phyloP scores from a whole-genome alignment of 2,888 invertebrate genomes.

The Lasius fuliginosus region DNA sequence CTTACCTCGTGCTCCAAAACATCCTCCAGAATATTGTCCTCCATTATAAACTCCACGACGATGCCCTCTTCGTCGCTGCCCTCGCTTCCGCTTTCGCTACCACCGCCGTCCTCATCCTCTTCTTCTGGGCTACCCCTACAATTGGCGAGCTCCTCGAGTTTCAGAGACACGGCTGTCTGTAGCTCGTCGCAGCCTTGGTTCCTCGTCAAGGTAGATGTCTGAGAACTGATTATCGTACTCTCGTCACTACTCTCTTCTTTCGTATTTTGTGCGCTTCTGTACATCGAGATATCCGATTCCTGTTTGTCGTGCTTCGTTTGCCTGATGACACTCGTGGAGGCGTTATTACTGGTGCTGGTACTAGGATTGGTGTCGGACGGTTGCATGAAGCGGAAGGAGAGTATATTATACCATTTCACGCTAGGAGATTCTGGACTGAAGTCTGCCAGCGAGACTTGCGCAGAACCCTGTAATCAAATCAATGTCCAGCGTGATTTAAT shows the following conservation, averaged over 20 bases:
- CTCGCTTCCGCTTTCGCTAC: conserved; percentile 82
- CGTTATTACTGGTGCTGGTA: conserved; percentile 75
- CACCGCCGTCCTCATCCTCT: conserved; percentile 85
- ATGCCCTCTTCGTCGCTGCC: conserved; percentile 85
- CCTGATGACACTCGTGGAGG: conserved; percentile 68
- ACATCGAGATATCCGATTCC: conserved; percentile 87
- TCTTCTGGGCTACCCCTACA: conserved; percentile 86
- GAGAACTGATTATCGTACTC: conserved; percentile 98
- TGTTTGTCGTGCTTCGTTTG: conserved; percentile 86
- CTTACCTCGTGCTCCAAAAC: conserved; percentile 84
- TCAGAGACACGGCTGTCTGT: conserved; percentile 87
- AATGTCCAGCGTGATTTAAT: background rate
- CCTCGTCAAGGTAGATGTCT: conserved; percentile 97
- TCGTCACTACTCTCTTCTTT: conserved; percentile 98
- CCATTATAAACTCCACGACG: conserved; percentile 85
- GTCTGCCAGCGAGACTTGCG: conserved; percentile 98
- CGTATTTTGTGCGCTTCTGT: conserved; percentile 85
- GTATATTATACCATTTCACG: conserved; percentile 97
- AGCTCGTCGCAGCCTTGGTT: conserved; percentile 89
- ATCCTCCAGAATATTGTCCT: conserved; percentile 84
- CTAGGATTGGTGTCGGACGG: conserved; percentile 84
- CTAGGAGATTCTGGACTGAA: conserved; percentile 94
- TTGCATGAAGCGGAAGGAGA: conserved; percentile 93
- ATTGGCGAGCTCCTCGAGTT: conserved; percentile 88
- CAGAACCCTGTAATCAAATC: conserved; percentile 92